phyloP scores from a whole-genome alignment of 1,140 invertebrate species.

The Ceratina calcarata region DNA sequence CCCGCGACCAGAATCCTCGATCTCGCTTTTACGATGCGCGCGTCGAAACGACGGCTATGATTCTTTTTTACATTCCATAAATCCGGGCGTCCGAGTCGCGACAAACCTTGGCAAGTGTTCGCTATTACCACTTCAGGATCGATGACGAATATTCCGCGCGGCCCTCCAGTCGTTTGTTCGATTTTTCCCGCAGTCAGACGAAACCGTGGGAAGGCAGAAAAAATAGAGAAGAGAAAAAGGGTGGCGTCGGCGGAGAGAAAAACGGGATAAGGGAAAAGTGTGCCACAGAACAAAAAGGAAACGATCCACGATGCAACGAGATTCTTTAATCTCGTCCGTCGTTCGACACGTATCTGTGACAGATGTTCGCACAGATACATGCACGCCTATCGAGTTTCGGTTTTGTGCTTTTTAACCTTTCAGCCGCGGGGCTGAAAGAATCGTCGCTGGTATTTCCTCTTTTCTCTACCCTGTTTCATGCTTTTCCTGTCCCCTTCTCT shows the following conservation, averaged over 20 bases:
- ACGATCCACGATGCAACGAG: constrained; percentile 35
- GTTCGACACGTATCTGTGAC: constrained; percentile 50
- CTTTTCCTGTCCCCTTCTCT: too few species aligned
- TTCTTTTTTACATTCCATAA: not conserved
- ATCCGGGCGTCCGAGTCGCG: not conserved
- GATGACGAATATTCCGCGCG: not conserved
- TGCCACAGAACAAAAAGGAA: constrained; percentile 8
- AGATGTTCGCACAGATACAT: constrained; percentile 43
- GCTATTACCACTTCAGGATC: not conserved
- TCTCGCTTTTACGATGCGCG: not conserved
- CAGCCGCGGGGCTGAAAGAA: constrained; percentile 41
- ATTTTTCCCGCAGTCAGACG: not conserved
- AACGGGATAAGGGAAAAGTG: constrained; percentile 16
- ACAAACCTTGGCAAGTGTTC: not conserved
- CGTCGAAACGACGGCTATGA: not conserved
- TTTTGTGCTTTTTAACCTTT: constrained; percentile 59
- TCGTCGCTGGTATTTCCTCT: constrained; percentile 3
- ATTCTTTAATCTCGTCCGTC: constrained; percentile 58
- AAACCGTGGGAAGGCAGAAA: not conserved
- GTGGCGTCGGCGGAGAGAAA: not conserved
- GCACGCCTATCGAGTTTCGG: constrained; percentile 48
- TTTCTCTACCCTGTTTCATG: not conserved
- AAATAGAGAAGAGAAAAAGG: not conserved
- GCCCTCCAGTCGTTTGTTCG: not conserved
- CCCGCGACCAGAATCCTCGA: not conserved